Percentiles rank a stretch among this genome's conserved stretches.
phyloP scores from a whole-genome alignment of 1,140 invertebrate species.

The Tetranychus cinnabarinus region DNA sequence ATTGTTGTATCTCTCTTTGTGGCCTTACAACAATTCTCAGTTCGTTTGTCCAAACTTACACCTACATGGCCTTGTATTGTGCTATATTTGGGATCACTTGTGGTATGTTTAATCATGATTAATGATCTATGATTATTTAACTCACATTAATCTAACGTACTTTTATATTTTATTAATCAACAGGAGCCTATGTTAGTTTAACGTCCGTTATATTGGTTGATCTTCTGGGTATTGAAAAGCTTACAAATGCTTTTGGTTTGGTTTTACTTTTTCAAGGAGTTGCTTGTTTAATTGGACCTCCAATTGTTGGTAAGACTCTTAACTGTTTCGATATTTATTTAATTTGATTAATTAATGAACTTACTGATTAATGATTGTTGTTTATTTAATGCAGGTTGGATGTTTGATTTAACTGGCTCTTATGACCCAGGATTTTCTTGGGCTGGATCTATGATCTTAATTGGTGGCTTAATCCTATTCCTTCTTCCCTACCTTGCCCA shows the following conservation, averaged over 20 bases:
- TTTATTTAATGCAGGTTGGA: conserved; percentile 32
- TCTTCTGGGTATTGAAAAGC: conserved; percentile 18
- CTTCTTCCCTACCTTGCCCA: conserved; percentile 25
- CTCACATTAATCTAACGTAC: not conserved
- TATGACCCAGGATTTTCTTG: conserved; percentile 55
- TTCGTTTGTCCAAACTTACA: conserved; percentile 41
- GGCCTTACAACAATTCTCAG: conserved; percentile 38
- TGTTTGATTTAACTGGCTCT: conserved; percentile 47
- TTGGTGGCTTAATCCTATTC: conserved; percentile 72
- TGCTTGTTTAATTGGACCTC: conserved; percentile 22
- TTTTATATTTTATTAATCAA: not conserved
- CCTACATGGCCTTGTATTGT: conserved; percentile 46
- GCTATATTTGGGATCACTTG: conserved; percentile 60
- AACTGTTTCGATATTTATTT: not conserved
- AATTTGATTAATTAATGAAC: not conserved
- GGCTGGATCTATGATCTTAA: conserved; percentile 49
- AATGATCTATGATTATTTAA: too few relatives aligned
- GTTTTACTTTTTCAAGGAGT: conserved; percentile 24
- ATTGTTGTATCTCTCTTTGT: conserved; percentile 53
- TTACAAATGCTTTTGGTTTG: conserved; percentile 25
- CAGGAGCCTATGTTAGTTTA: conserved; percentile 25
- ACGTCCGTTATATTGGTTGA: conserved; percentile 21
- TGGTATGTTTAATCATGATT: conserved; percentile 15
- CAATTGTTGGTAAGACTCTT: conserved; percentile 18
- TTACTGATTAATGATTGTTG: not conserved